Evolutionary conservation across 1,140 invertebrate species (phyloP), one percentile per base, ranked within the genome.

Genomic region (Geopemphigus sp.): DNA sequence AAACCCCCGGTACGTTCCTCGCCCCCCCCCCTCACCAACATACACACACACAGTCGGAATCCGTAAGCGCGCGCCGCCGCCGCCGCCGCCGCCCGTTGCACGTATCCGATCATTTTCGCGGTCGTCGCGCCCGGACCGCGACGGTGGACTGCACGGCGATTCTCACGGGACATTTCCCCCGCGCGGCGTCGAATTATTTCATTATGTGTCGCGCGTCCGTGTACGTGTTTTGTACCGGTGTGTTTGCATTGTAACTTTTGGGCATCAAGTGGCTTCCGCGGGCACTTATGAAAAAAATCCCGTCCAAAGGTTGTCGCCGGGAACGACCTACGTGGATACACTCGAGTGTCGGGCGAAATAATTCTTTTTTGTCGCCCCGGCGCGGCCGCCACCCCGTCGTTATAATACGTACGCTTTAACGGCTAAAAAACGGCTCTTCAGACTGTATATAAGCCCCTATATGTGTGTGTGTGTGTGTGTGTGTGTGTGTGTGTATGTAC

Each of bases 171-270:
- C 63, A 78, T 63, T n/a, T n/a, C n/a, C n/a, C n/a, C n/a, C n/a
- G n/a, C n/a, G n/a, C n/a, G n/a, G n/a, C n/a, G n/a, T n/a, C n/a
- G n/a, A n/a, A n/a, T n/a, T n/a, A n/a, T n/a, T n/a, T n/a, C n/a
- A n/a, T n/a, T n/a, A n/a, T n/a, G n/a, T n/a, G n/a, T n/a, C n/a
- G n/a, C n/a, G n/a, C n/a, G n/a, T 39, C 8, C 12, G 14, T 50
- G 45, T 50, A 10, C 11, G n/a, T 66, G 15, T 12, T n/a, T 64
- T 64, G 19, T 68, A 68, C 47, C 70, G 26, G 72, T 78, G 73
- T 76, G 74, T 78, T 78, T 78, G 74, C 22, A 78, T 78, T 78
- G 74, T 78, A 78, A 78, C 74, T 78, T 78, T 78, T 78, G 63
- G n/a, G 56, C 74, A 78, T 78, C 74, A 78, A 78, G 74, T 78